Evolutionary conservation across 1,140 invertebrate species (phyloP).

Genomic region (Meteorus sp.): DNA sequence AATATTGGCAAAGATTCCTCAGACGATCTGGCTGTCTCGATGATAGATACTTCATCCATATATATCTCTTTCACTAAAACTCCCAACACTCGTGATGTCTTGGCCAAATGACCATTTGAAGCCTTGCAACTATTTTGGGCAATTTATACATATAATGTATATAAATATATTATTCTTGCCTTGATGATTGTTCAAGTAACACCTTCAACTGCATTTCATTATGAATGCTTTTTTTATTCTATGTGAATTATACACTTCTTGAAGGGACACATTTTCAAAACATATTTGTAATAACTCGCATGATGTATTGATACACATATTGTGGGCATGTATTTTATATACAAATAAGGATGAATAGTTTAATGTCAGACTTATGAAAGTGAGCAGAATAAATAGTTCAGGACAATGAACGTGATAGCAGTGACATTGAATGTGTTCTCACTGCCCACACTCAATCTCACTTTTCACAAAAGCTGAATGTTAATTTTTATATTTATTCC

Average conservation of each 20-base stretch:
- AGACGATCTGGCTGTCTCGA: conserved; percentile 10
- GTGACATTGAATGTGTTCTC: no score
- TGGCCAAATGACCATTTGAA: conserved; percentile 11
- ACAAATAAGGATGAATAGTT: no score
- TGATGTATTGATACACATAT: no score
- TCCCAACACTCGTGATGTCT: not conserved
- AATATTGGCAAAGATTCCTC: not conserved
- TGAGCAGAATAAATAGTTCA: conserved; percentile 8
- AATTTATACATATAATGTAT: no score
- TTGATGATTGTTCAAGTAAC: not conserved
- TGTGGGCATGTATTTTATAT: no score
- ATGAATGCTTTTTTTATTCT: no score
- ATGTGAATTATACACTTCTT: no score
- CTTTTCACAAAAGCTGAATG: conserved; percentile 17
- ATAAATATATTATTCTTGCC: not conserved
- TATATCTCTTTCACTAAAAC: not conserved
- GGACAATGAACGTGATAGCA: conserved; percentile 17
- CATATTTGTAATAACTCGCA: no score
- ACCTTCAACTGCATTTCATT: no score
- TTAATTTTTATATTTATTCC: no score
- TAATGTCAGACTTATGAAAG: conserved; percentile 1
- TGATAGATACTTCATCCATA: not conserved
- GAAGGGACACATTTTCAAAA: no score
- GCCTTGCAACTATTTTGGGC: conserved; percentile 19
- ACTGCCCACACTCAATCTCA: not conserved